Percentiles rank a stretch among this genome's conserved stretches.
Evolutionary conservation across 2,888 invertebrate species (phyloP).

Genomic region (Beris morrisii): DNA sequence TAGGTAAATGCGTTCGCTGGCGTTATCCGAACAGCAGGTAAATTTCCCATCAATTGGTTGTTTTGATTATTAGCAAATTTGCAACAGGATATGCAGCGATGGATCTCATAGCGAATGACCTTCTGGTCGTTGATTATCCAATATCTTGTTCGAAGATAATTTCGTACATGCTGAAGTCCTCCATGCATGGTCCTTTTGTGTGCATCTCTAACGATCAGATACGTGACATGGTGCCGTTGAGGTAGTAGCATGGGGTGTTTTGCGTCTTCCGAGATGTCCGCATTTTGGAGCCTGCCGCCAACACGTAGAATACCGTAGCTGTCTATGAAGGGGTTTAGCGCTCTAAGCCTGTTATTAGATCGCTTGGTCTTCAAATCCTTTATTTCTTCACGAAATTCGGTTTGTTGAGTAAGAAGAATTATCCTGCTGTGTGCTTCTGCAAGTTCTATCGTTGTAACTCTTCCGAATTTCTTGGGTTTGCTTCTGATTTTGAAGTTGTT

Average conservation of each 20-base stretch:
- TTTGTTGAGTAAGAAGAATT: not conserved
- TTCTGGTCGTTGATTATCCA: conserved; percentile 40
- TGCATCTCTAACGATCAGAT: conserved; percentile 1
- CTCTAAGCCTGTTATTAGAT: not conserved
- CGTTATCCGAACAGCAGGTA: conserved; percentile 40
- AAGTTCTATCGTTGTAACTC: not conserved
- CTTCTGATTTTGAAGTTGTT: not conserved
- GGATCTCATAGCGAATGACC: conserved; percentile 27
- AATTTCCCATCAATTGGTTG: conserved; percentile 43
- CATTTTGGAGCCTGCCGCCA: conserved; percentile 10
- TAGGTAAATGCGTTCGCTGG: conserved; percentile 37
- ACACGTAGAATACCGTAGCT: conserved; percentile 6
- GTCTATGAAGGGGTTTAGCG: not conserved
- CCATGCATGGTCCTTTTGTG: conserved; percentile 38
- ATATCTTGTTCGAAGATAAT: conserved; percentile 38
- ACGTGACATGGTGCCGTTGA: no score
- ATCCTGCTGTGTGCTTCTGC: not conserved
- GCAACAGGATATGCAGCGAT: conserved; percentile 36
- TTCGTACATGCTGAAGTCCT: conserved; percentile 38
- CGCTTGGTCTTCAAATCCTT: not conserved
- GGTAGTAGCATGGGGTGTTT: conserved; percentile 2
- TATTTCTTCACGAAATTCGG: conserved; percentile 4
- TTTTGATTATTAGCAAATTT: conserved; percentile 1
- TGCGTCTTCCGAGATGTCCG: not conserved
- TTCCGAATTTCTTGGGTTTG: no score